Percentiles rank a stretch among this genome's conserved stretches.
Conservation (phyloP, 2,797 vertebrate species). For the Chrysocyon brachyurus region DNA sequence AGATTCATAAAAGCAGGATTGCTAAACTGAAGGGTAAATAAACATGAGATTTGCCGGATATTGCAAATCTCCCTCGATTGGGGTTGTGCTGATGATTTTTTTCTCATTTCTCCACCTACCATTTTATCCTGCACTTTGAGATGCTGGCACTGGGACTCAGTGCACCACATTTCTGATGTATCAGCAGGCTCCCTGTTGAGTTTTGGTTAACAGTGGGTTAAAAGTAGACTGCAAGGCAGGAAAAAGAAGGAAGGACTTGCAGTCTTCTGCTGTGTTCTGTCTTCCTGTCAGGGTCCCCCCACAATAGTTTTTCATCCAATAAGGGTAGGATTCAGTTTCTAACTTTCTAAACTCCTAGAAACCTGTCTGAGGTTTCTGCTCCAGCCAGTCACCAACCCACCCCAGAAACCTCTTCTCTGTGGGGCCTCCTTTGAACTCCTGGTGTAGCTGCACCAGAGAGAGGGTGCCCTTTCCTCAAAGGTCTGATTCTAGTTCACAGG, state of each 20-base stretch:
- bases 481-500: too few species aligned
- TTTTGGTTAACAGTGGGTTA: not conserved
- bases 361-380: not conserved
- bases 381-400: not conserved
- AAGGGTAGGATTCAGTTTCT: not conserved
- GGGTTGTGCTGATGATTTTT: not conserved
- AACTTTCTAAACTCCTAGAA: not conserved
- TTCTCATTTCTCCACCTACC: not conserved
- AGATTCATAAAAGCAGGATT: not conserved
- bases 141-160: too few species aligned
- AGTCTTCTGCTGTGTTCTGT: not conserved
- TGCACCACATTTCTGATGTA: not conserved
- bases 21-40: not conserved
- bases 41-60: not conserved
- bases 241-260: not conserved
- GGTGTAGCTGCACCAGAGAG: rapidly evolving
- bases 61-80: not conserved
- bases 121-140: not conserved
- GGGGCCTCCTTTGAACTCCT: not conserved
- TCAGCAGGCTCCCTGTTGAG: not conserved
- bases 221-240: not conserved
- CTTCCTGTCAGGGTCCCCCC: not conserved
- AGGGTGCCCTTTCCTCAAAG: not conserved
- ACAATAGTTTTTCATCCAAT: not conserved
- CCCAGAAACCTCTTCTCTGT: not conserved